Conservation (phyloP, 2,113 vertebrate genomes). For the Equus quagga region DNA sequence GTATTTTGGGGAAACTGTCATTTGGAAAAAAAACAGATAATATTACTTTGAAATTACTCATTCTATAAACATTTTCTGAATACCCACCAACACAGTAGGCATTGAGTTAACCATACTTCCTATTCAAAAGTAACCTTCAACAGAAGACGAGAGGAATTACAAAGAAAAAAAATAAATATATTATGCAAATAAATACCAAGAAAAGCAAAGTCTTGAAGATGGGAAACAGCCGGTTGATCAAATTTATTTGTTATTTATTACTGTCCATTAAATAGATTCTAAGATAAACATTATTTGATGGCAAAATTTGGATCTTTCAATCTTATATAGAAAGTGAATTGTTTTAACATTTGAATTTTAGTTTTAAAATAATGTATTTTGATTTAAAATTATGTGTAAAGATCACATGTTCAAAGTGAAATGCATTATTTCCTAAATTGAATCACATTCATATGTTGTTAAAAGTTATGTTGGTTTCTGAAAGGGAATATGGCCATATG, state of each 20-base stretch:
- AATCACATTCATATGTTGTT: not conserved
- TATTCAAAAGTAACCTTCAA: not conserved
- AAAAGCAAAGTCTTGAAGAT: not conserved
- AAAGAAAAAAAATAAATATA: not conserved
- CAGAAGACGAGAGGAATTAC: not conserved
- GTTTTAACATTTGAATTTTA: not conserved
- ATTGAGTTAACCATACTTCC: not conserved
- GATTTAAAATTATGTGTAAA: not conserved
- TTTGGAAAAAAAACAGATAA: not conserved
- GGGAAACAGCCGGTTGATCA: not conserved
- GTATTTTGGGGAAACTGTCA: not conserved
- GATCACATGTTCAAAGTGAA: not conserved
- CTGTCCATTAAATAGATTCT: not conserved
- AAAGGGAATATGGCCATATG: not conserved
- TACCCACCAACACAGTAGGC: not conserved
- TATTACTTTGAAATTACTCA: not conserved
- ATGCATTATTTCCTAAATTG: not conserved
- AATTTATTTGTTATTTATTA: not conserved
- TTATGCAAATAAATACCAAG: not conserved
- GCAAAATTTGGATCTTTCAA: not conserved
- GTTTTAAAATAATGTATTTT: not conserved
- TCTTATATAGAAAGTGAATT: not conserved
- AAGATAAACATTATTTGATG: not conserved
- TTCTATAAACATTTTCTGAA: constrained; percentile 12
- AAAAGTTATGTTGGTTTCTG: not conserved